Evolutionary conservation across 2,888 invertebrate species (phyloP).

Genomic region (Melanotus villosus): DNA sequence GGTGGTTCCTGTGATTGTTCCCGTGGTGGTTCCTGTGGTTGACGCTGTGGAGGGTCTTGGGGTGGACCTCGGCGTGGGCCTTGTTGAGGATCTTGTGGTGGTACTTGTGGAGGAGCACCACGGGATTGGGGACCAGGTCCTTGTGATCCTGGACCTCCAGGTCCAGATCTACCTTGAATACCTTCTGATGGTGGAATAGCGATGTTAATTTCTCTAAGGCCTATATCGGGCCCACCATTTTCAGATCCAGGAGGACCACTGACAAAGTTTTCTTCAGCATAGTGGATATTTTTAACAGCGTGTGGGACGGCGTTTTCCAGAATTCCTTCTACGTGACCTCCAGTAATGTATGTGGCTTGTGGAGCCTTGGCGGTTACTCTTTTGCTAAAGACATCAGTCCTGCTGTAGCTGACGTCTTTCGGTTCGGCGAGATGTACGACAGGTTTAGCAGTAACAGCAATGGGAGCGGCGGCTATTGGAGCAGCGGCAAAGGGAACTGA

Average conservation of each 20-base stretch:
- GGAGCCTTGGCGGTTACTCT: slow-evolving; percentile 42
- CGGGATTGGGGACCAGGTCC: too few species aligned
- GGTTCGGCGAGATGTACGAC: not conserved
- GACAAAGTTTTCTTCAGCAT: slow-evolving; percentile 53
- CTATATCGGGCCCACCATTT: slow-evolving; percentile 11
- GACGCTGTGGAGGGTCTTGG: too few species aligned
- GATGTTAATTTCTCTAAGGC: slow-evolving; percentile 21
- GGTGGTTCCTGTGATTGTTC: not conserved
- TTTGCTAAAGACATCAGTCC: slow-evolving; percentile 44
- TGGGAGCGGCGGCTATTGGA: slow-evolving; percentile 14
- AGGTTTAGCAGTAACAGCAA: slow-evolving; percentile 4
- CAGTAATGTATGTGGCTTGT: not conserved
- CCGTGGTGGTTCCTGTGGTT: slow-evolving; percentile 19
- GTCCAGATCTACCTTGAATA: not conserved
- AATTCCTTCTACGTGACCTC: not conserved
- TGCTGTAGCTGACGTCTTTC: slow-evolving; percentile 42
- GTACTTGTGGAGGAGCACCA: not conserved
- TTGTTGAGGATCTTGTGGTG: not conserved
- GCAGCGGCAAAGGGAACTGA: not conserved
- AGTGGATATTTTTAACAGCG: slow-evolving; percentile 49
- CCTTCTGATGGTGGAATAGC: not conserved
- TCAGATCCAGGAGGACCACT: slow-evolving; percentile 28
- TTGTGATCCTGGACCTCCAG: not conserved
- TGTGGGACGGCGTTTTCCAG: slow-evolving; percentile 32
- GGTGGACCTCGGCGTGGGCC: not conserved